Evolutionary conservation across 2,888 invertebrate species (phyloP).

Genomic region (Horisme vitalbata): DNA sequence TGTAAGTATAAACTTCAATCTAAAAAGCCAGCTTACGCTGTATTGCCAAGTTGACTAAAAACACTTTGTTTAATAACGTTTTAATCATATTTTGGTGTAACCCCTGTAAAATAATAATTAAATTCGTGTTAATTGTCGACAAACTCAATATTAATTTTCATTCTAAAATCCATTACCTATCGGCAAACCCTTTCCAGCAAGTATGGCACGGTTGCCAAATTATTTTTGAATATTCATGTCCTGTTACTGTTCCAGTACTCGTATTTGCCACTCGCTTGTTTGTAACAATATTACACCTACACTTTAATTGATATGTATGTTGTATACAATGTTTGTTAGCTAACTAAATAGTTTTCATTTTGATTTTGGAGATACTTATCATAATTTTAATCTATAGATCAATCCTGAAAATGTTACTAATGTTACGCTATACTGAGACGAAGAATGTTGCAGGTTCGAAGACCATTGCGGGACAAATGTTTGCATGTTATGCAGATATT

Average conservation of each 20-base stretch:
- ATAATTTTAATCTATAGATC: too few relatives aligned
- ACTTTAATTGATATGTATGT: too few relatives aligned
- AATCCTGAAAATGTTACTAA: too few relatives aligned
- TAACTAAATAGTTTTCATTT: slow-evolving; percentile 14
- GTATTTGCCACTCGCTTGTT: slow-evolving; percentile 9
- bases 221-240: slow-evolving; percentile 48
- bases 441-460: too few relatives aligned
- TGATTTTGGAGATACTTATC: slow-evolving; percentile 1
- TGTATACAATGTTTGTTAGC: too few relatives aligned
- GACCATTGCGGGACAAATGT: too few relatives aligned
- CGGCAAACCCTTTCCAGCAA: slow-evolving; percentile 24
- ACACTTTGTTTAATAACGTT: background rate
- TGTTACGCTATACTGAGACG: too few relatives aligned
- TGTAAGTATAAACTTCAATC: too few relatives aligned
- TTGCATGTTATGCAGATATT: too few relatives aligned
- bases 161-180: slow-evolving; percentile 25
- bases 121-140: slow-evolving; percentile 17
- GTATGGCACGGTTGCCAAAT: slow-evolving; percentile 36
- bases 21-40: too few relatives aligned
- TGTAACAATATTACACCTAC: slow-evolving; percentile 18
- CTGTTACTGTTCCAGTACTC: slow-evolving; percentile 30
- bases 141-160: slow-evolving; percentile 27
- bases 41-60: too few relatives aligned
- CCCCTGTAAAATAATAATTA: slow-evolving; percentile 5
- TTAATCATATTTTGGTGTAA: background rate